Conservation (phyloP, 2,113 vertebrate species). For the Myrmecobius fasciatus region DNA sequence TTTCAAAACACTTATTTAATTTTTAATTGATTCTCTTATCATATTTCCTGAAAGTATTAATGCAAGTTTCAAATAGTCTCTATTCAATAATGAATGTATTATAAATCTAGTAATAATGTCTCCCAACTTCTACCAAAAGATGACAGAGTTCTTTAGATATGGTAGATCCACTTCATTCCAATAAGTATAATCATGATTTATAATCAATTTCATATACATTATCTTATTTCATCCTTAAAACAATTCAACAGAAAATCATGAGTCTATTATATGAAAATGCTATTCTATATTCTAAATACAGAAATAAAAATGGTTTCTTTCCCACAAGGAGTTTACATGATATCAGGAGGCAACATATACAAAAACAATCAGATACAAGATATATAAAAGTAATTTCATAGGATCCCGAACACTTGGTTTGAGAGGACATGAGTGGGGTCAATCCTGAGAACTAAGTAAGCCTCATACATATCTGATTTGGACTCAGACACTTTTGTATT, state of each 20-base stretch:
- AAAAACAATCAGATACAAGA: neutral
- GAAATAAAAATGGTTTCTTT: neutral
- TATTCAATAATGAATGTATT: neutral
- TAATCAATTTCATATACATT: neutral
- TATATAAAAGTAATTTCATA: neutral
- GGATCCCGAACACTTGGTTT: neutral
- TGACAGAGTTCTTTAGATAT: neutral
- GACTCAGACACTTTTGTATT: neutral
- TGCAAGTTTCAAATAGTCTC: neutral
- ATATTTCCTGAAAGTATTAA: neutral
- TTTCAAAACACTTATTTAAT: neutral
- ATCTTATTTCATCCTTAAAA: neutral
- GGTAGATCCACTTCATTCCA: neutral
- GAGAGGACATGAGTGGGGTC: neutral
- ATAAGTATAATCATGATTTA: neutral
- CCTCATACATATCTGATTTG: neutral
- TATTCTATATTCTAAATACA: neutral
- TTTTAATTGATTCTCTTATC: neutral
- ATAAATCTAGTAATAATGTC: neutral
- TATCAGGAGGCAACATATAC: neutral
- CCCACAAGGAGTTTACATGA: neutral
- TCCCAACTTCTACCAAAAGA: neutral
- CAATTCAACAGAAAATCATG: neutral
- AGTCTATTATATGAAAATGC: neutral
- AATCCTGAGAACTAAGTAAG: neutral